Evolutionary conservation across 2,113 vertebrate genomes (phyloP).

Genomic region (Sarotherodon lohbergeri): DNA sequence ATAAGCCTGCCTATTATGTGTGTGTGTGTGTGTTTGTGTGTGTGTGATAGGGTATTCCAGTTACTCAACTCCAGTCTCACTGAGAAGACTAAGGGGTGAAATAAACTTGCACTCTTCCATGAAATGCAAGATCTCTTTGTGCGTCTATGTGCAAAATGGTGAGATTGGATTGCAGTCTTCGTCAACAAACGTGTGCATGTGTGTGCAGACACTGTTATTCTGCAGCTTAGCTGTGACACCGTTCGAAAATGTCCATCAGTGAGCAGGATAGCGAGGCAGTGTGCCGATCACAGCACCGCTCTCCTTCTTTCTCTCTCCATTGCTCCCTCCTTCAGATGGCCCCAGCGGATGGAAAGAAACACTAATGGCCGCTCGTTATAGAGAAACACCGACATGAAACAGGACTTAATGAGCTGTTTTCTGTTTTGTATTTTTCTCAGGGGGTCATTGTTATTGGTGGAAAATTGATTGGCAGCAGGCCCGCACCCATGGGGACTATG

Average conservation of each 20-base stretch:
- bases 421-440: conserved; percentile 42
- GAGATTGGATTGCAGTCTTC: background rate
- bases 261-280: background rate
- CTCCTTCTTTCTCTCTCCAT: background rate
- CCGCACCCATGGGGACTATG: conserved; percentile 2
- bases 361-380: conserved; percentile 65
- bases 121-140: background rate
- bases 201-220: background rate
- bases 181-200: background rate
- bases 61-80: background rate
- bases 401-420: conserved; percentile 66
- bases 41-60: background rate
- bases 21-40: background rate
- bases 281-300: conserved; percentile 46
- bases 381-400: conserved; percentile 51
- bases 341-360: conserved; percentile 35
- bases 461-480: conserved; percentile 64
- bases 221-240: conserved; percentile 14
- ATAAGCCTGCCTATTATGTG: background rate
- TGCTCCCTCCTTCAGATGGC: conserved; percentile 2
- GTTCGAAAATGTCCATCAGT: conserved; percentile 60
- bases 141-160: background rate
- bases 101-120: background rate
- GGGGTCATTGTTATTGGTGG: conserved; percentile 54
- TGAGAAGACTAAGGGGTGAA: background rate